Evolutionary conservation across 1,140 invertebrate genomes (phyloP).

Genomic region (Anastrepha ludens): DNA sequence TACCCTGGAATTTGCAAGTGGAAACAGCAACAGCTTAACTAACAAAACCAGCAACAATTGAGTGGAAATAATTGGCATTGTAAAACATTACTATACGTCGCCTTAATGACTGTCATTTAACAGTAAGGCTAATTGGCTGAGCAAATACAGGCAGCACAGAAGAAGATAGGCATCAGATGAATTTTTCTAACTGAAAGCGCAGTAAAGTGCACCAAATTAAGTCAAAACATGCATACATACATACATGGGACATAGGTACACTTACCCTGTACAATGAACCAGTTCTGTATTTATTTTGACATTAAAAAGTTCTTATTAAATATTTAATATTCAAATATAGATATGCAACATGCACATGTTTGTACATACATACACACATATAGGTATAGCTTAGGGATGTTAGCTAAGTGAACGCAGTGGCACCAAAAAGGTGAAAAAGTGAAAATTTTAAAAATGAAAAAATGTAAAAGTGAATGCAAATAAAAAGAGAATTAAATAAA

Average conservation of each 20-base stretch:
- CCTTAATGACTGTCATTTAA: conserved; percentile 29
- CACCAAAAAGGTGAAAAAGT: conserved; percentile 30
- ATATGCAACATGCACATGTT: no score
- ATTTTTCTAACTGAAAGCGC: neutral
- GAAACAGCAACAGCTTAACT: neutral
- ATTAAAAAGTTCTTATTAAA: conserved; percentile 29
- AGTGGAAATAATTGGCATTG: conserved; percentile 9
- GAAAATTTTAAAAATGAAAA: conserved; percentile 17
- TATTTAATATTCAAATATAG: neutral
- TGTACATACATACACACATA: neutral
- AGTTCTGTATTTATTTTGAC: no score
- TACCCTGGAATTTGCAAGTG: neutral
- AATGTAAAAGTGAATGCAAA: neutral
- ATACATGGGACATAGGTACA: neutral
- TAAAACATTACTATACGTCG: neutral
- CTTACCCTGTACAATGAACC: no score
- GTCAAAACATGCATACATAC: neutral
- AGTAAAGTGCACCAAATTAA: neutral
- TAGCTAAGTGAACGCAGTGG: neutral
- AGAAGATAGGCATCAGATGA: neutral
- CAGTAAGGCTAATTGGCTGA: neutral
- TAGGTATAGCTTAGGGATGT: neutral
- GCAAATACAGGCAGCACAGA: neutral
- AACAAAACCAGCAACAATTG: neutral
- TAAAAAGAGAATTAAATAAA: neutral